phyloP scores from a whole-genome alignment of 2,113 vertebrate genomes.

The Microcebus ravelobensis region DNA sequence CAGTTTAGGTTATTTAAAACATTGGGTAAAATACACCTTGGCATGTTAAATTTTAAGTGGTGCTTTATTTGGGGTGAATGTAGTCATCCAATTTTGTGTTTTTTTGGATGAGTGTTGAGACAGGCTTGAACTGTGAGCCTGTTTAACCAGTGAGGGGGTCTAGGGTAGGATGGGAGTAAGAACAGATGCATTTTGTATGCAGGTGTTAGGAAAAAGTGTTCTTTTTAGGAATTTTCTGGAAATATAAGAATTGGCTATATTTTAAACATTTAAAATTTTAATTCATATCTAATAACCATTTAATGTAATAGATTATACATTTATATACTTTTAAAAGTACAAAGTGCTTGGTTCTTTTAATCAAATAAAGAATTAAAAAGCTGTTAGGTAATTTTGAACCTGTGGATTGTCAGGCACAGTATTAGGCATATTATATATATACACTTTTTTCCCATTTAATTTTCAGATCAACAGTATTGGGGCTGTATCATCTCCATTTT shows the following conservation, averaged over 20 bases:
- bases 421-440: background rate
- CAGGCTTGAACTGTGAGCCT: background rate
- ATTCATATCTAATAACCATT: background rate
- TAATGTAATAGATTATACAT: background rate
- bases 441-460: background rate
- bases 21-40: background rate
- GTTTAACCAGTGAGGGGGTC: background rate
- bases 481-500: background rate
- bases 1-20: background rate
- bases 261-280: constrained; percentile 13
- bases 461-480: background rate
- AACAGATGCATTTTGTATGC: background rate
- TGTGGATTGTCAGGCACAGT: background rate
- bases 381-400: background rate
- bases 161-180: background rate
- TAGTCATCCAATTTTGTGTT: background rate
- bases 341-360: background rate
- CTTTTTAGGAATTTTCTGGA: background rate
- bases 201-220: background rate
- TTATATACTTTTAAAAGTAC: background rate
- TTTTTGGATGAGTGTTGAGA: background rate
- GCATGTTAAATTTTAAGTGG: background rate
- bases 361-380: background rate
- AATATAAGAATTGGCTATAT: background rate
- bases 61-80: background rate